Base-by-base conservation (phyloP, 2,888 invertebrate genomes). In the Automeris io region DNA sequence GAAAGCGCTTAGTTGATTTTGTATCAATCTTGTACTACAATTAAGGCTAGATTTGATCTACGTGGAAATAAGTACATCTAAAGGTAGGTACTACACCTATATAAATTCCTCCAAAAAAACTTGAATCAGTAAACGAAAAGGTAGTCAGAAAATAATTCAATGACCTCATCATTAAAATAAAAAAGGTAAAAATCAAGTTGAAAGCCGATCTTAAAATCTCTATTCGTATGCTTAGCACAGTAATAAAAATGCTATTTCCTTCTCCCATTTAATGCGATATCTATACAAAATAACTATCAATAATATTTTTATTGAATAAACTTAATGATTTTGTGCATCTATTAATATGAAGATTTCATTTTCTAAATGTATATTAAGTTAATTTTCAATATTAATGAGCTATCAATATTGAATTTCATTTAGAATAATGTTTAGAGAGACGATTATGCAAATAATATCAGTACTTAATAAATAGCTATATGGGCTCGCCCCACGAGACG, bases 381-480 rank as follows among this genome's bases (percentile, higher is more conserved):
- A 78, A 82, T 83, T 82, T 66, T 65, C 61, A 57, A 70, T 75
- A 76, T 73, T 72, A 81, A 81, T 71, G 67, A 70, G 46, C 77
- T 50, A 81, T 83, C 76, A 77, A 75, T 70, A 82, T 83, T 73
- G 75, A 72, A 76, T 85, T 78, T 80, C 80, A 76, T 79, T 67
- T 70, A 54, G 58, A 66, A 62, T 70, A 60, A 73, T 68, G 70
- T 69, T 69, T 75, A 63, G 66, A 75, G 74, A 79, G 67, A 69
- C 66, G 69, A 79, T 85, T 85, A 85, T 85, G 82, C 81, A 81
- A 85, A 85, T 85, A 81, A 71, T 68, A 83, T 82, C 78, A 72
- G 76, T 80, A 81, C 70, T 70, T 81, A 81, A 81, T 82, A 82
- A 75, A 77, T 76, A 72, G 74, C 82, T 79, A 71, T 75, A 80